phyloP scores from a whole-genome alignment of 2,888 invertebrate species.

The Nephrocerus scutellatus region DNA sequence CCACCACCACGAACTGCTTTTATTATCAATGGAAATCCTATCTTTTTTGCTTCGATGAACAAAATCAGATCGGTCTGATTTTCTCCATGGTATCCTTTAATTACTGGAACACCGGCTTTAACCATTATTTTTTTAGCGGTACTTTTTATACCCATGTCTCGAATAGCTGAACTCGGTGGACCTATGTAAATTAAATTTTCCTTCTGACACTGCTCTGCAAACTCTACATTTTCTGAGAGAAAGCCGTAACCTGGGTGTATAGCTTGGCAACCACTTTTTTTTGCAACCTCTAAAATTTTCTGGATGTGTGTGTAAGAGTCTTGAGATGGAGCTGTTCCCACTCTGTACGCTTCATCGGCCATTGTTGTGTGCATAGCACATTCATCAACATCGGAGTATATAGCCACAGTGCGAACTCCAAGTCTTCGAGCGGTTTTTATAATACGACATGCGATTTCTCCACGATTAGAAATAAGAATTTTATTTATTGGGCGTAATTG shows the following conservation, averaged over 20 bases:
- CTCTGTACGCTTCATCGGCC: constrained; percentile 91
- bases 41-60: constrained; percentile 67
- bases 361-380: constrained; percentile 75
- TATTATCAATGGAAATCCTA: constrained; percentile 98
- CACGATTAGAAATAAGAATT: constrained; percentile 91
- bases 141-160: constrained; percentile 96
- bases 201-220: constrained; percentile 81
- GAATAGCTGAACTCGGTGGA: constrained; percentile 88
- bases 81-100: constrained; percentile 85
- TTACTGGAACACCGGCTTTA: constrained; percentile 83
- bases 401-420: constrained; percentile 82
- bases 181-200: constrained; percentile 86
- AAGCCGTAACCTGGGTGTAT: constrained; percentile 99
- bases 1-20: constrained; percentile 98
- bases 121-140: constrained; percentile 90
- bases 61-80: constrained; percentile 74
- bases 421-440: constrained; percentile 78
- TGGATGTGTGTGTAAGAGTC: constrained; percentile 84
- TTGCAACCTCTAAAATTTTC: constrained; percentile 77
- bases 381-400: constrained; percentile 89
- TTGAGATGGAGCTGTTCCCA: constrained; percentile 81
- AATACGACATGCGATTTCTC: constrained; percentile 95
- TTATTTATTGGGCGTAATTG: constrained; percentile 56
- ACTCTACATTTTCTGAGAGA: constrained; percentile 95
- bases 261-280: constrained; percentile 74